Base-by-base conservation (phyloP, 2,113 vertebrate genomes). In the Lasiurus cinereus region DNA sequence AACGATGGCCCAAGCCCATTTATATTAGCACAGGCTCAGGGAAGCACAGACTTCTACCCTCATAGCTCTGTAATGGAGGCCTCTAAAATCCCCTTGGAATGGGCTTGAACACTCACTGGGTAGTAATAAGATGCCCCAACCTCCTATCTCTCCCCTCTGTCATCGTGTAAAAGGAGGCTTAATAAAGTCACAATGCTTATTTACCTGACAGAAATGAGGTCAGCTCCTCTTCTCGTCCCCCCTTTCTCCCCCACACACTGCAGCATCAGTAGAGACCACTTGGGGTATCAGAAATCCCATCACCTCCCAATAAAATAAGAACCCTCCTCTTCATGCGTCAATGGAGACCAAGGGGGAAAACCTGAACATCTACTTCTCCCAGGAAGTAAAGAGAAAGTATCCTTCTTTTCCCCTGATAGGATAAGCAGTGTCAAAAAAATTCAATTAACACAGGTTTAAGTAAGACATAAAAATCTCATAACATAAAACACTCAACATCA, bases 81-180 rank as follows among this genome's bases (percentile, higher is more conserved):
- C 39, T 78, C 29, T 46, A 31, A 7, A 79, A 1, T 3, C 24
- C 5, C 5, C 73, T 0, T 52, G 2, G 21, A 16, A 74, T 80
- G n/a, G 24, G 70, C 6, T 76, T 54, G 33, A 80, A 70, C 22
- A 6, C 19, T 80, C 19, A 64, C 48, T 54, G 8, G 24, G 9
- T 19, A 50, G 6, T 19, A 43, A 64, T 13, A 22, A 76, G 27
- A 14, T 43, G 4, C 9, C 4, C 3, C 13, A 0, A 2, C 7
- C 4, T 43, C 31, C 3, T 46, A 5, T 27, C 39, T 73, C 43
- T 46, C 6, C 8, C 12, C 2, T 52, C 14, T 77, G 22, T 27
- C 1, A 16, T 31, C 10, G 6, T 85, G 0, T 89, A 12, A 84
- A 79, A 73, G 6, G 10, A 69, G 12, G 6, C 27, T 92, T 79